Evolutionary conservation across 2,888 invertebrate species (phyloP).

Genomic region (Synanthedon andrenaeformis): DNA sequence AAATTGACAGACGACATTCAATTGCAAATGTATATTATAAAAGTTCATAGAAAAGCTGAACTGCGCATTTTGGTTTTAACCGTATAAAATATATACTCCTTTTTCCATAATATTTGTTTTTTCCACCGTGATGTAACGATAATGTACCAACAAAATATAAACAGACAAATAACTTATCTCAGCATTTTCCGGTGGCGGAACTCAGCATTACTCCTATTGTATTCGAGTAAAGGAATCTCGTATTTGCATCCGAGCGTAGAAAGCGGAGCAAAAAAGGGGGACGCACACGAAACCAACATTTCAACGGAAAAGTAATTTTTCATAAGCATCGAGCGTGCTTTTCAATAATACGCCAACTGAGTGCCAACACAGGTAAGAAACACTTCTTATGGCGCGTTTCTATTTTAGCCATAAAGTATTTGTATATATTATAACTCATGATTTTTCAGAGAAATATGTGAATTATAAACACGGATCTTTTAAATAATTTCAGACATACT

Average conservation of each 20-base stretch:
- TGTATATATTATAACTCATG: too few species aligned
- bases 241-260: slow-evolving; percentile 51
- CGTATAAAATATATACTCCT: too few species aligned
- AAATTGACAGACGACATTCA: too few species aligned
- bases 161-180: slow-evolving; percentile 55
- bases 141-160: slow-evolving; percentile 2
- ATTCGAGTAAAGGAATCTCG: slow-evolving; percentile 49
- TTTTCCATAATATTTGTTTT: background rate
- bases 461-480: too few species aligned
- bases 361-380: slow-evolving; percentile 14
- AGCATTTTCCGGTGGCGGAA: slow-evolving; percentile 47
- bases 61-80: too few species aligned
- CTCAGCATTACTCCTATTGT: slow-evolving; percentile 51
- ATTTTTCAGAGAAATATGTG: too few species aligned
- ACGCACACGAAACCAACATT: slow-evolving; percentile 26
- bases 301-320: slow-evolving; percentile 52
- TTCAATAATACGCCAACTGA: slow-evolving; percentile 44
- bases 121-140: slow-evolving; percentile 6
- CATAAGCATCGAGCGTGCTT: slow-evolving; percentile 41
- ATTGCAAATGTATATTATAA: too few species aligned
- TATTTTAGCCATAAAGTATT: too few species aligned
- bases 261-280: slow-evolving; percentile 22
- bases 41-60: too few species aligned
- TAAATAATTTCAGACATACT: too few species aligned
- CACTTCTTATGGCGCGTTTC: background rate